Percentiles rank a stretch among this genome's conserved stretches.
Conservation (phyloP, 2,113 vertebrate species). For the Pterocles burchelli region DNA sequence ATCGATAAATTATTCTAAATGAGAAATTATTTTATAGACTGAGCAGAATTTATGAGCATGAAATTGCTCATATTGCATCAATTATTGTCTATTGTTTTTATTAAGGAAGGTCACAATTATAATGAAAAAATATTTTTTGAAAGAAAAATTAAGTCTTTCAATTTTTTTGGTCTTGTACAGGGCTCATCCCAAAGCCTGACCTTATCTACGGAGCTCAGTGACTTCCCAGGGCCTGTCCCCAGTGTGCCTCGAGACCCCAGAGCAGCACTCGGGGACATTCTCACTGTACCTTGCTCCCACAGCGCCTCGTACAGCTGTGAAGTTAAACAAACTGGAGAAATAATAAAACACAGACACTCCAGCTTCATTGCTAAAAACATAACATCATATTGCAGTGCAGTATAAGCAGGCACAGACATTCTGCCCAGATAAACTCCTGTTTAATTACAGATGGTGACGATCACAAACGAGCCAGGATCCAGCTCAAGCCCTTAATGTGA, state of each 20-base stretch:
- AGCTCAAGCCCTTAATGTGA: neutral
- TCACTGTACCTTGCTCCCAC: fast-evolving
- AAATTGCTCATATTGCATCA: too few species aligned
- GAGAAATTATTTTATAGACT: neutral
- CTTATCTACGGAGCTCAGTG: neutral
- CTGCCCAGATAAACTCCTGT: neutral
- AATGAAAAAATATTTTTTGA: neutral
- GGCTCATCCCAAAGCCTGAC: neutral
- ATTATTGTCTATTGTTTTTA: neutral
- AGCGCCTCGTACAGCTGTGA: neutral
- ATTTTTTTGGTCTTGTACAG: fast-evolving
- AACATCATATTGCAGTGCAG: fast-evolving
- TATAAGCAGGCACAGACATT: neutral
- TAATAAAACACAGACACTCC: neutral
- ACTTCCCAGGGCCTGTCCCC: neutral
- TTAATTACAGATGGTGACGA: neutral
- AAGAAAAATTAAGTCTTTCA: neutral
- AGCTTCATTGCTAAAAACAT: neutral
- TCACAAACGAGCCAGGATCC: neutral
- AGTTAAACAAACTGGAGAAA: fast-evolving
- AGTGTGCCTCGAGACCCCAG: neutral
- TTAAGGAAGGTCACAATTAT: neutral
- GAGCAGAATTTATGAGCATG: neutral
- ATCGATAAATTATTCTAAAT: neutral
- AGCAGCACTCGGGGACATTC: fast-evolving